Evolutionary conservation across 2,888 invertebrate genomes (phyloP).

Genomic region (Zele albiditarsus): DNA sequence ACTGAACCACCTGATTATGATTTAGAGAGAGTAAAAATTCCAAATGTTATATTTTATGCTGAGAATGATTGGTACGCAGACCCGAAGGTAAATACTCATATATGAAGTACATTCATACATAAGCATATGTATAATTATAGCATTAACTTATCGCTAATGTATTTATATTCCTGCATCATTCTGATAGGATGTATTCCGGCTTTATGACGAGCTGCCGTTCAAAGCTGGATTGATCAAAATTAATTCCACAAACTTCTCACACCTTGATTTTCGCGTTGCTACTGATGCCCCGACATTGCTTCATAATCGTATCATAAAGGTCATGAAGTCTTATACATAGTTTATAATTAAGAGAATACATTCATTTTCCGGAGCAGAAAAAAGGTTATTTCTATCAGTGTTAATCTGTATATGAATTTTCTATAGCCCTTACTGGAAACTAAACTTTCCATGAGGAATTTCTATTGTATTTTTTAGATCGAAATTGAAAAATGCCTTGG

Average conservation of each 20-base stretch:
- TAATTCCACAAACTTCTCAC: slow-evolving; percentile 80
- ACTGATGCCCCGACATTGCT: slow-evolving; percentile 78
- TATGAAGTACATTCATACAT: background rate
- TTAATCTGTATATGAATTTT: no score
- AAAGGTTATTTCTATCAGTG: no score
- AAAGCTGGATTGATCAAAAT: slow-evolving; percentile 77
- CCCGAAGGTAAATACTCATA: slow-evolving; percentile 70
- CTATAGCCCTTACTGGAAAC: no score
- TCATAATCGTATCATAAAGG: slow-evolving; percentile 72
- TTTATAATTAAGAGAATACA: background rate
- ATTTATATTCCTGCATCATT: background rate
- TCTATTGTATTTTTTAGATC: no score
- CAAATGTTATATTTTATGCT: slow-evolving; percentile 80
- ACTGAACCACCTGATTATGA: slow-evolving; percentile 78
- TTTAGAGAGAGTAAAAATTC: slow-evolving; percentile 77
- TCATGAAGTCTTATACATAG: background rate
- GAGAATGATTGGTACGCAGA: slow-evolving; percentile 84
- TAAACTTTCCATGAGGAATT: no score
- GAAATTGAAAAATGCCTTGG: no score
- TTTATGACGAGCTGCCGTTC: slow-evolving; percentile 75
- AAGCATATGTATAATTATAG: background rate
- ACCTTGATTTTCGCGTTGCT: slow-evolving; percentile 82
- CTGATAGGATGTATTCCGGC: slow-evolving; percentile 76
- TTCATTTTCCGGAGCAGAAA: no score
- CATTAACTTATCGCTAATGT: background rate